Conservation (phyloP, 2,888 invertebrate species). For the Fragum fragum region DNA sequence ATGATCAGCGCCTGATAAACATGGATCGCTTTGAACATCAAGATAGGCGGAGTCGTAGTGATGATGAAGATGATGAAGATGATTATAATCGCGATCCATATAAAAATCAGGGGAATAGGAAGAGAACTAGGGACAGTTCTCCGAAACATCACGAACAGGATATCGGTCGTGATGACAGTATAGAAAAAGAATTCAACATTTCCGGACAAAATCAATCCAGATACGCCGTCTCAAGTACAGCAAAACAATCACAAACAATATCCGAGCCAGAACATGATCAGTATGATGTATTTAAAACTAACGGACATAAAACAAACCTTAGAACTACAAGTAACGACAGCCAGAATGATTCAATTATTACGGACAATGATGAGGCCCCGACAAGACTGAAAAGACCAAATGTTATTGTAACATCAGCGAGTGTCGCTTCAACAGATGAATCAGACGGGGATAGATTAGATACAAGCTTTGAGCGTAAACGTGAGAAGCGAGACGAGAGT, state of each 20-base stretch:
- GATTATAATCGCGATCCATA: not conserved
- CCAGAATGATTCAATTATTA: not conserved
- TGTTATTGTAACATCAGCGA: conserved; percentile 58
- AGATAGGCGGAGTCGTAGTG: not conserved
- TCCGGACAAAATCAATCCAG: not conserved
- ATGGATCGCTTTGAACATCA: not conserved
- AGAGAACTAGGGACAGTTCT: not conserved
- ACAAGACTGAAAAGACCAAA: conserved; percentile 36
- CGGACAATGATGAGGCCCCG: not conserved
- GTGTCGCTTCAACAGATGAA: conserved; percentile 44
- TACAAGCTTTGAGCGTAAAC: not conserved
- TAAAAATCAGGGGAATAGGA: not conserved
- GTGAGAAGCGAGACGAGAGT: not conserved
- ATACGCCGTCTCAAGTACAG: not conserved
- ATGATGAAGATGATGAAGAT: not conserved
- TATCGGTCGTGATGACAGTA: not conserved
- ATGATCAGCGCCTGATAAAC: not conserved
- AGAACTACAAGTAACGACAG: not conserved
- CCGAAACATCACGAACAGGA: not conserved
- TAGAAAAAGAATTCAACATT: not conserved
- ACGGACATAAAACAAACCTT: not conserved
- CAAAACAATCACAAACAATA: not conserved
- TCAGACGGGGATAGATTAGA: conserved; percentile 23
- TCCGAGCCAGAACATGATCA: not conserved
- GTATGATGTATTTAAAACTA: not conserved